phyloP scores from a whole-genome alignment of 2,888 invertebrate species.

The Lamellibrachia columna region DNA sequence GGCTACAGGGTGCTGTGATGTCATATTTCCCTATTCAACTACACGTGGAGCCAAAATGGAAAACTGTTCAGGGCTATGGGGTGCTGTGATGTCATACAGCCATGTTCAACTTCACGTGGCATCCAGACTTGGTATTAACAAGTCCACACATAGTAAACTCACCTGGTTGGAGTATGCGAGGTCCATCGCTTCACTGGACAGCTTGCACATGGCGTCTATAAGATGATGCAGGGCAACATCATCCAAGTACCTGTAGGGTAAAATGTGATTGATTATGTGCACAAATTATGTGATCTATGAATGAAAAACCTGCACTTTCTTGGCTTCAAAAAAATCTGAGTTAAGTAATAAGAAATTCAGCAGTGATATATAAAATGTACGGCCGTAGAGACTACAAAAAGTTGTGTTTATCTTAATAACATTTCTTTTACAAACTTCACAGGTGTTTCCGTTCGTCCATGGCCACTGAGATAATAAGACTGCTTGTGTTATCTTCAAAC shows the following conservation, averaged over 20 bases:
- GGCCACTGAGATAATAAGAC: background rate
- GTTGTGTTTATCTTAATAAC: background rate
- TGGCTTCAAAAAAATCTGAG: background rate
- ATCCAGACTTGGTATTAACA: no score
- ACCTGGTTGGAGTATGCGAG: slow-evolving; percentile 92
- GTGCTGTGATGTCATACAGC: background rate
- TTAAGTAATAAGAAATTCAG: no score
- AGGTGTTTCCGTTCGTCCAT: background rate
- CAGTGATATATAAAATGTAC: no score
- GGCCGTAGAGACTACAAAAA: background rate
- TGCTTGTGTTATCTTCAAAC: background rate
- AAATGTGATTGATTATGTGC: background rate
- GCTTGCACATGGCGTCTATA: slow-evolving; percentile 93
- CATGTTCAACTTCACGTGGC: no score
- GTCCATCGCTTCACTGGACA: slow-evolving; percentile 97
- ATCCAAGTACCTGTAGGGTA: slow-evolving; percentile 75
- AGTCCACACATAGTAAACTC: slow-evolving; percentile 50
- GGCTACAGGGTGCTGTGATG: no score
- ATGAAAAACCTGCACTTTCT: background rate
- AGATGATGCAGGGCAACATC: slow-evolving; percentile 94
- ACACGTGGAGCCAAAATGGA: background rate
- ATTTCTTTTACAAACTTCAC: background rate
- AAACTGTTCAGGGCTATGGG: background rate
- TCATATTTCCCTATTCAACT: no score
- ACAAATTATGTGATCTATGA: background rate